Evolutionary conservation across 2,888 invertebrate species (phyloP).

Genomic region (Lobophora halterata): DNA sequence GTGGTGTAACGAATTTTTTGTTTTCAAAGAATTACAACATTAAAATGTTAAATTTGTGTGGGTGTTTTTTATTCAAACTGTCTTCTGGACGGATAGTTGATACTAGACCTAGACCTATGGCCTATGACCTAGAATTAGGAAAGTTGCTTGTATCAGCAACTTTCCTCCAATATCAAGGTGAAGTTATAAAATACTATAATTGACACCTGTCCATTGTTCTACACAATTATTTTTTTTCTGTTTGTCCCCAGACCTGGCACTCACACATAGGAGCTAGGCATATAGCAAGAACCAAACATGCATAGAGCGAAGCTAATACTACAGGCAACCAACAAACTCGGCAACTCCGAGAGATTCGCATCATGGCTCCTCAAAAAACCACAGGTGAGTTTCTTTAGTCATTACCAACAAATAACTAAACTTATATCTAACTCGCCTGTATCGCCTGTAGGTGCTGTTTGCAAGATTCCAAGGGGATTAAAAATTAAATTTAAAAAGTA

Average conservation of each 20-base stretch:
- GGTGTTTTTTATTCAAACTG: too few species aligned
- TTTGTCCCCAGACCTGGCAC: conserved; percentile 55
- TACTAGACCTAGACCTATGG: too few species aligned
- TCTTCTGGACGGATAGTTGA: too few species aligned
- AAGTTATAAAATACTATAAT: too few species aligned
- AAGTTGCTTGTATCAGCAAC: too few species aligned
- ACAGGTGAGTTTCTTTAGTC: conserved; percentile 55
- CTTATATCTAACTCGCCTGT: too few species aligned
- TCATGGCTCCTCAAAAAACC: conserved; percentile 88
- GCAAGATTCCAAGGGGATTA: too few species aligned
- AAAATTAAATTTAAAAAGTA: too few species aligned
- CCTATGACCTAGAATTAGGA: too few species aligned
- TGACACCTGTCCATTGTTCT: neutral
- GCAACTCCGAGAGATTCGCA: conserved; percentile 87
- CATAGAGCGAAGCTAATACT: conserved; percentile 90
- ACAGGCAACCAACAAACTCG: conserved; percentile 82
- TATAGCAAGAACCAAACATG: conserved; percentile 75
- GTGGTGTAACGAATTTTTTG: neutral
- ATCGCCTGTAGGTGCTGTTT: too few species aligned
- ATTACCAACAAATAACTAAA: conserved; percentile 1
- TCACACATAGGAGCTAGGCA: conserved; percentile 35
- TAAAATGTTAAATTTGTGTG: too few species aligned
- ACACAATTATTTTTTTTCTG: neutral
- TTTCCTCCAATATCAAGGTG: too few species aligned
- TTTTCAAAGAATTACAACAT: neutral